Conservation (phyloP, 1,140 invertebrate genomes). For the Pachypeltis micranthus region DNA sequence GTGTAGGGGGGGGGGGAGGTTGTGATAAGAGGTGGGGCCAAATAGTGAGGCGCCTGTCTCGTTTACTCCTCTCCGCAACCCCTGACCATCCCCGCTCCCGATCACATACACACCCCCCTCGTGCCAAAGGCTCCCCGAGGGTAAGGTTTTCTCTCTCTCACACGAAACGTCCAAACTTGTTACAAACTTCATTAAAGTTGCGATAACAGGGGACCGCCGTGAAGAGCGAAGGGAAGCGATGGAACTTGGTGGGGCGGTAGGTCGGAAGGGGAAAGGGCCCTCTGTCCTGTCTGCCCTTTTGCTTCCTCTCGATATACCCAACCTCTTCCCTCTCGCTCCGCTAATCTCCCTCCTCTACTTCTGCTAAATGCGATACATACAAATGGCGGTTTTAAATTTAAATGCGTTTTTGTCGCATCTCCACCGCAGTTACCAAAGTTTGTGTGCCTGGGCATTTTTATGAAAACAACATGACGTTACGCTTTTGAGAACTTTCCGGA, state of each 20-base stretch:
- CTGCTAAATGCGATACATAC: slow-evolving; percentile 12
- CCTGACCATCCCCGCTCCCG: too few species aligned
- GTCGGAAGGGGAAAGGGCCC: background rate
- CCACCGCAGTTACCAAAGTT: background rate
- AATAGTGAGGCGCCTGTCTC: background rate
- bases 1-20: background rate
- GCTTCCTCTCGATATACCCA: background rate
- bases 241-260: background rate
- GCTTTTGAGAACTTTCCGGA: too few species aligned
- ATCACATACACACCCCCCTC: background rate
- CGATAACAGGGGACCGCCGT: background rate
- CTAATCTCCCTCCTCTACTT: background rate
- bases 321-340: background rate
- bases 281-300: background rate
- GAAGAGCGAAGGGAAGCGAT: background rate
- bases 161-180: slow-evolving; percentile 11
- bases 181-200: slow-evolving; percentile 14
- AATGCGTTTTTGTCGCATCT: slow-evolving; percentile 6
- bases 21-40: background rate
- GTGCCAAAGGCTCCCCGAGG: background rate
- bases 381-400: slow-evolving; percentile 12
- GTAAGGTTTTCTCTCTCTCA: background rate
- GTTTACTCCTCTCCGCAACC: too few species aligned
- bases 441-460: background rate
- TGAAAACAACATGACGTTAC: background rate